These are phyloP conservation scores for Rhagoletis pomonella DNA, from an alignment of 1,140 invertebrate genomes.

Conservation along the genomic window DNA sequence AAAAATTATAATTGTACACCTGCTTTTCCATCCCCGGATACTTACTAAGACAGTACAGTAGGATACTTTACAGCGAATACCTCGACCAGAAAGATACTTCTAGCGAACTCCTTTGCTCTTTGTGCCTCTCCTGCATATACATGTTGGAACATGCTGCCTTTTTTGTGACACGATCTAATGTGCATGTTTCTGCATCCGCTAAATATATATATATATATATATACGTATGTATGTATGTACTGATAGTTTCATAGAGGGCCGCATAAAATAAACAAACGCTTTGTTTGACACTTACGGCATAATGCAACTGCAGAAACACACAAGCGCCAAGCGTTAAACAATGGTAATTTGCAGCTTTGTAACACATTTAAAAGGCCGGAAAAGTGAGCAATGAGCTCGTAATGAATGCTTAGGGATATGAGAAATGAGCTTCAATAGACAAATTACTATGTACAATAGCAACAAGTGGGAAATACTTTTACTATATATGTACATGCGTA, in stretches of 20 bases:
- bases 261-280: neutral
- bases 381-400: neutral
- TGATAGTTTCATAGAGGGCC: neutral
- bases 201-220: neutral
- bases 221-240: neutral
- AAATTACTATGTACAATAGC: neutral
- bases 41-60: too few relatives aligned
- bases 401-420: neutral
- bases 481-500: neutral
- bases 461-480: neutral
- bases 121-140: too few relatives aligned
- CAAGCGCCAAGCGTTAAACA: neutral
- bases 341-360: conserved; percentile 15
- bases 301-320: neutral
- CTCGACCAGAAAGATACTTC: too few relatives aligned
- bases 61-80: too few relatives aligned
- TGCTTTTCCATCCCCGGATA: too few relatives aligned
- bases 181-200: too few relatives aligned
- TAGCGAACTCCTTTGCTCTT: too few relatives aligned
- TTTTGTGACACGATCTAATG: too few relatives aligned
- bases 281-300: neutral
- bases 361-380: conserved; percentile 36
- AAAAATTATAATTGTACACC: too few relatives aligned
- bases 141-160: too few relatives aligned
- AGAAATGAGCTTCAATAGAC: conserved; percentile 13